Conservation (phyloP, 2,113 vertebrate species). For the Dasyornis broadbenti region DNA sequence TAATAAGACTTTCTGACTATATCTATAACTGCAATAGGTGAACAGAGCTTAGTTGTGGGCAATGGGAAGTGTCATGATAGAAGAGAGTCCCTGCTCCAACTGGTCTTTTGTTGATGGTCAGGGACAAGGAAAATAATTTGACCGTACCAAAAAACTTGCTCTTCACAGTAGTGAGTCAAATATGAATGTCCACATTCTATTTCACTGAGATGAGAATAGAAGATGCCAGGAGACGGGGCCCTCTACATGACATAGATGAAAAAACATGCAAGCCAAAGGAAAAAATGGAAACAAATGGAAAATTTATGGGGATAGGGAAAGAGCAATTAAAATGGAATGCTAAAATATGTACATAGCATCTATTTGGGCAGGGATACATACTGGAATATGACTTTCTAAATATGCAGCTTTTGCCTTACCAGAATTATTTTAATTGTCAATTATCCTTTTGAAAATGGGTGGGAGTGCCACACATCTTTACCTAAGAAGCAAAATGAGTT, state of each 20-base stretch:
- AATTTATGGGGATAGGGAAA: not conserved
- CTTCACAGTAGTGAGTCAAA: not conserved
- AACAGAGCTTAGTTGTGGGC: not conserved
- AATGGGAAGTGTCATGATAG: not conserved
- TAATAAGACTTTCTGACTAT: not conserved
- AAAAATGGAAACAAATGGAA: not conserved
- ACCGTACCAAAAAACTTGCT: not conserved
- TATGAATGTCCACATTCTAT: not conserved
- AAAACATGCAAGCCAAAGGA: not conserved
- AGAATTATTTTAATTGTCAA: not conserved
- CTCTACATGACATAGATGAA: not conserved
- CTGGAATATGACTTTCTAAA: not conserved
- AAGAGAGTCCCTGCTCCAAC: not conserved
- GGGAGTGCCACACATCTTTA: not conserved
- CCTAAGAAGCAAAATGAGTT: not conserved
- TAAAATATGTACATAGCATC: not conserved
- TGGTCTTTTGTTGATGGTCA: not conserved
- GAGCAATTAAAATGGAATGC: not conserved
- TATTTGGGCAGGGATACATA: not conserved
- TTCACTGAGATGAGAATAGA: not conserved
- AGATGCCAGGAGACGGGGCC: not conserved
- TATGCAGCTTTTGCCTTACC: not conserved
- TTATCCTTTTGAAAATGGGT: not conserved
- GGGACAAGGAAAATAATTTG: not conserved
- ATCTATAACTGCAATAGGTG: not conserved